Conservation (phyloP, 2,888 invertebrate genomes). For the Ptychoptera contaminata region DNA sequence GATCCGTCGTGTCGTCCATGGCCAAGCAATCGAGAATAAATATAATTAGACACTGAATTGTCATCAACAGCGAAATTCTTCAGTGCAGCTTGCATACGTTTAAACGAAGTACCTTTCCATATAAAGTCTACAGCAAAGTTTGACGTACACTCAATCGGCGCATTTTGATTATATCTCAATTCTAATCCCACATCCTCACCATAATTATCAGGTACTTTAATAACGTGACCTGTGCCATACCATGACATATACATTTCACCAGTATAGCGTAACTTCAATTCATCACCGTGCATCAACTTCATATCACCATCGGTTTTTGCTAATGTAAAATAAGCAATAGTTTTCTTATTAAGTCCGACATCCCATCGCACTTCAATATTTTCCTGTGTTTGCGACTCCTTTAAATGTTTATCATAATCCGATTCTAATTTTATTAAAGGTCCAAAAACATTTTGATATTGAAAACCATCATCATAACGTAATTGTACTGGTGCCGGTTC, state of each 20-base stretch:
- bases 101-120: constrained; percentile 98
- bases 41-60: constrained; percentile 90
- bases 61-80: constrained; percentile 94
- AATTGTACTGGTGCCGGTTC: constrained; percentile 72
- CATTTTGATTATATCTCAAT: constrained; percentile 78
- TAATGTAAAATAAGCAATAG: constrained; percentile 91
- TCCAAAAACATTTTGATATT: constrained; percentile 96
- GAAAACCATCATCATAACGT: constrained; percentile 96
- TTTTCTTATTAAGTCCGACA: constrained; percentile 93
- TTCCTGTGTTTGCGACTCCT: constrained; percentile 96
- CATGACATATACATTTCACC: constrained; percentile 89
- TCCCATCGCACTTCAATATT: constrained; percentile 99
- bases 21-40: constrained; percentile 91
- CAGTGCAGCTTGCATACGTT: constrained; percentile 90
- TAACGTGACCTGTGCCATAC: constrained; percentile 97
- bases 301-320: constrained; percentile 97
- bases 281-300: constrained; percentile 99
- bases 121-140: constrained; percentile 98
- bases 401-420: constrained; percentile 92
- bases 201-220: constrained; percentile 88
- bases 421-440: constrained; percentile 95
- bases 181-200: constrained; percentile 98
- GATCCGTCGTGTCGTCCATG: constrained; percentile 90
- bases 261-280: constrained; percentile 78
- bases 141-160: constrained; percentile 84